Evolutionary conservation across 1,140 invertebrate genomes (phyloP), one percentile per base, ranked within the genome.

Genomic region (Proctacanthus coquilletti): DNA sequence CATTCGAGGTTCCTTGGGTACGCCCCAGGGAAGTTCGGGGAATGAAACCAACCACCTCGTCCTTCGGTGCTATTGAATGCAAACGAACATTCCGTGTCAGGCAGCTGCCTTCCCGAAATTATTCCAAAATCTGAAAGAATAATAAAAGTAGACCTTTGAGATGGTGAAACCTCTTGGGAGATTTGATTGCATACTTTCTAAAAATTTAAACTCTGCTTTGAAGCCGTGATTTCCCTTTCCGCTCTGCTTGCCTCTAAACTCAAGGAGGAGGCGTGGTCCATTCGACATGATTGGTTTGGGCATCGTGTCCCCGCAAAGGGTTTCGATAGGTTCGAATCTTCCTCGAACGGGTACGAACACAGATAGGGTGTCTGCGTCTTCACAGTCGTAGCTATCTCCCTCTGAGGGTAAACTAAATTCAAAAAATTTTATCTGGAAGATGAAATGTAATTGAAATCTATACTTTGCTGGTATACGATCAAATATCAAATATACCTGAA

Each of bases 1-100:
- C 91, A 95, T 54, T 91, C 85, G 0, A 88, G 87, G 55, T 92
- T 80, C 42, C 87, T 68, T 1, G 89, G 86, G 64, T 95, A 95
- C 19, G 75, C 74, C 5, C 92, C 92, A 0, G 89, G 91, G 53
- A 83, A 92, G 63, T 96, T 96, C 2, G 91, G 88, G 5, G 84
- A 89, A 32, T 79, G 75, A 53, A 96, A 87, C 14, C 80, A 79
- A 10, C 91, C 91, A 50, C 76, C 82, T 42, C 66, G 67, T 5
- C 73, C 70, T 45, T 77, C 74, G 39, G 73, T 80, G 60, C 86
- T 88, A 60, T 83, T 81, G 62, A 75, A 85, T 27, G 74, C 72
- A 51, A 88, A 86, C 36, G 77, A 78, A 62, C 83, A 86, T n/a
- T 83, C 78, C 49, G 76, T 75, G 34, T 75, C 66, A 21, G 68